These are phyloP conservation scores for Origma solitaria DNA, from an alignment of 2,113 vertebrate genomes.

Conservation along the genomic window DNA sequence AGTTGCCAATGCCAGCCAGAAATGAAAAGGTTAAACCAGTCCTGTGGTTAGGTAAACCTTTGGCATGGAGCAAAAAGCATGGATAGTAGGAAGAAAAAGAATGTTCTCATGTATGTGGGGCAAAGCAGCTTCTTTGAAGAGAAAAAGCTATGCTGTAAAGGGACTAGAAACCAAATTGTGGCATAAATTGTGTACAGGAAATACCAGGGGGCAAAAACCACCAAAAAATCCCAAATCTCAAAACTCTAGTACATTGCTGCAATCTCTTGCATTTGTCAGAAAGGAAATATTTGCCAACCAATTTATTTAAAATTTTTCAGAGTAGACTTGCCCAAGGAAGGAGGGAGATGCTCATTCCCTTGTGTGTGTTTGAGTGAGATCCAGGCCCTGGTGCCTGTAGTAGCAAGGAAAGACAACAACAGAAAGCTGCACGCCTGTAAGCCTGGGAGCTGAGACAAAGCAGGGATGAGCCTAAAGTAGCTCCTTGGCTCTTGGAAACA, in stretches of 20 bases:
- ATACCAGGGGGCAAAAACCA: not conserved
- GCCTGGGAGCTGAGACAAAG: not conserved
- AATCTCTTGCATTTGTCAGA: not conserved
- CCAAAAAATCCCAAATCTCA: not conserved
- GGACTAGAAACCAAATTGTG: not conserved
- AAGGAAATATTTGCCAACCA: not conserved
- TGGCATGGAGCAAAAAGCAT: not conserved
- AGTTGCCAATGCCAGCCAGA: not conserved
- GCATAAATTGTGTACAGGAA: not conserved
- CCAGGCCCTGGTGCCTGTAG: not conserved
- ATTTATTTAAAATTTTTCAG: not conserved
- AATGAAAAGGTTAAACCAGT: not conserved
- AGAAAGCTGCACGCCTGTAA: not conserved
- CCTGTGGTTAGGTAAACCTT: not conserved
- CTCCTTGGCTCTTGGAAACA: not conserved
- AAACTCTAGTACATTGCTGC: not conserved
- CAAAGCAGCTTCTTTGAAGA: not conserved
- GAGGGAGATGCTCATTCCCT: not conserved
- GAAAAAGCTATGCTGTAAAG: not conserved
- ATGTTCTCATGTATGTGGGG: accelerated
- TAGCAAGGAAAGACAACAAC: not conserved
- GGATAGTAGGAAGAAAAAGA: not conserved
- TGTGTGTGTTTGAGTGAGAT: not conserved
- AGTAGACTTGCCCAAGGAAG: not conserved
- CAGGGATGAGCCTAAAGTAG: not conserved